Percentiles rank a stretch among this genome's conserved stretches.
phyloP scores from a whole-genome alignment of 2,113 vertebrate genomes.

The Phoxinus phoxinus region DNA sequence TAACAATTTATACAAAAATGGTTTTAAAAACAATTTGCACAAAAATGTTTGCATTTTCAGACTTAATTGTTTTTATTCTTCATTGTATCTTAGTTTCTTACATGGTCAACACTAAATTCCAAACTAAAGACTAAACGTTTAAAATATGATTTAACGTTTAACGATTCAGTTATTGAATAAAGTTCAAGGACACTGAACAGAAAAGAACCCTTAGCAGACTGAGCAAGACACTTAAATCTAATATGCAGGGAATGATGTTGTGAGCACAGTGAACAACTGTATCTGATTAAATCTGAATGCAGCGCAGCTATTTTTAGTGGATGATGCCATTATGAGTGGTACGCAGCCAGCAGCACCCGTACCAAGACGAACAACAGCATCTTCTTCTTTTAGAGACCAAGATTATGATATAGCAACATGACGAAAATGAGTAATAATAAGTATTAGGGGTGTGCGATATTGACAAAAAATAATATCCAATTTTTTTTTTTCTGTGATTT shows the following conservation, averaged over 20 bases:
- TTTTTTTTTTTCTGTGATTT: too few relatives aligned
- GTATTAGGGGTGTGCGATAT: too few relatives aligned
- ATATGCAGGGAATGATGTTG: slow-evolving; percentile 25
- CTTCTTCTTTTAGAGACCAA: not conserved
- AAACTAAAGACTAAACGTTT: not conserved
- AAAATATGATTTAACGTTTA: not conserved
- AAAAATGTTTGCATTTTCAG: not conserved
- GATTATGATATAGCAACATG: not conserved
- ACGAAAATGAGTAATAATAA: not conserved
- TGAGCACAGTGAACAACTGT: slow-evolving; percentile 29
- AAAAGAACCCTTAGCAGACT: not conserved
- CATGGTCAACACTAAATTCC: not conserved
- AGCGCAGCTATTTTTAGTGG: slow-evolving; percentile 47
- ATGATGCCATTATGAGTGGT: not conserved
- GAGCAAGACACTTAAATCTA: slow-evolving; percentile 20
- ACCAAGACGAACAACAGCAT: slow-evolving; percentile 1
- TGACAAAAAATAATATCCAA: too few relatives aligned
- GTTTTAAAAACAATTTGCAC: not conserved
- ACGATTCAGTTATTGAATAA: not conserved
- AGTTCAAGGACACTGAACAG: not conserved
- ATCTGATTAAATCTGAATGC: slow-evolving; percentile 35
- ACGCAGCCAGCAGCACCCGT: not conserved
- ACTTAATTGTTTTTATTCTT: not conserved
- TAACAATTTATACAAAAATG: not conserved
- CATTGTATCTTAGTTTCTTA: not conserved